Base-by-base conservation (phyloP, 2,888 invertebrate species). In the Leistus spinibarbis region DNA sequence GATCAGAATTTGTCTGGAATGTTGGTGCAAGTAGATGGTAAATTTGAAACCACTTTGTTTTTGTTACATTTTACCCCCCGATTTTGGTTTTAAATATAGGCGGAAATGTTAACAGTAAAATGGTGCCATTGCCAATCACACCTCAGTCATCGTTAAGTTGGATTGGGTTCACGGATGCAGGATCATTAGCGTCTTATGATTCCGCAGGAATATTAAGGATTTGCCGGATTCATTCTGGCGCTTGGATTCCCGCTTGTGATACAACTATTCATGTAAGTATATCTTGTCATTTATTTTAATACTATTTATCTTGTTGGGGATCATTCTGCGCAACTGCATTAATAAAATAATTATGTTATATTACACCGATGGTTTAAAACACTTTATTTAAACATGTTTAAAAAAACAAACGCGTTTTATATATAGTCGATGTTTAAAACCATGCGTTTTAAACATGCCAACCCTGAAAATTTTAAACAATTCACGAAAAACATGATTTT, bases 201-300 rank as follows among this genome's bases (percentile, higher is more conserved):
- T 91, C 91, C 3, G 87, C 89, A 54, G 97, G 97, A 0, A 83
- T 92, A 67, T 83, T 98, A 27, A 89, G 92, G 72, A 85, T 97
- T 80, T 91, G 93, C 79, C 91, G 92, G 78, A 86, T 89, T 20
- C 86, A 90, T 74, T 91, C 91, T 69, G 90, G 90, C 54, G 86
- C 91, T 3, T 98, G 98, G 98, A 88, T 92, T 82, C 95, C 95
- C 0, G 88, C 94, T 23, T 92, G 93, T 79, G 92, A 95, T 82
- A 91, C 94, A 5, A 89, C 88, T 79, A 86, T 88, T 76, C 91
- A 94, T 84, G 93, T 95, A 84, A 87, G 88, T 87, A 76, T 68
- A 53, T 57, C 63, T 66, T 66, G 40, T 40, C 1, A 13, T 40
- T 40, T 5, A 40, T n/a, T n/a, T n/a, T n/a, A n/a, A n/a, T n/a